These are phyloP conservation scores for Tetragonula carbonaria DNA, from an alignment of 2,888 invertebrate genomes.

Conservation along the genomic window DNA sequence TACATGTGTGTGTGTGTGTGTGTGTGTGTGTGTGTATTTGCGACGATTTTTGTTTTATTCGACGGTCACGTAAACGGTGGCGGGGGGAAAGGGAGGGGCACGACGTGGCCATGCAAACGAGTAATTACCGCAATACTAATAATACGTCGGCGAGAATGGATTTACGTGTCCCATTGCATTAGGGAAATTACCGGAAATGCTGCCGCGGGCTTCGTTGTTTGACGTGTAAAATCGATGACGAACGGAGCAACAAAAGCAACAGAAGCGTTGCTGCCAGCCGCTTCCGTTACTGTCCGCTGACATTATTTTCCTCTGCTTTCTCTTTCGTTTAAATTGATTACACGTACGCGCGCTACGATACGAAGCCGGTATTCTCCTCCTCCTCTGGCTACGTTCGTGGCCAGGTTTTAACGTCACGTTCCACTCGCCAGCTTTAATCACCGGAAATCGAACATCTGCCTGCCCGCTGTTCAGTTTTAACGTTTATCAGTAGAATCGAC, in stretches of 20 bases:
- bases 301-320: constrained; percentile 29
- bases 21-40: no score
- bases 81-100: neutral
- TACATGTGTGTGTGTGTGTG: no score
- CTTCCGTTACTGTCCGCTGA: neutral
- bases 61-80: neutral
- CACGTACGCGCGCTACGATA: neutral
- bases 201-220: constrained; percentile 35
- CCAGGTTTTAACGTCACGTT: constrained; percentile 17
- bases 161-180: constrained; percentile 42
- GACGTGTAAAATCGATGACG: constrained; percentile 39
- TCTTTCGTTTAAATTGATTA: constrained; percentile 21
- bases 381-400: neutral
- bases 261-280: neutral
- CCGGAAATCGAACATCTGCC: constrained; percentile 38
- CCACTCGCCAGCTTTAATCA: constrained; percentile 25
- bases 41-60: neutral
- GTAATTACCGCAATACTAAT: constrained; percentile 51
- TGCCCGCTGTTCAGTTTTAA: constrained; percentile 8
- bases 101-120: constrained; percentile 40
- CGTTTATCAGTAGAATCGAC: constrained; percentile 22
- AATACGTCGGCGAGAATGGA: constrained; percentile 35
- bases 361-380: neutral
- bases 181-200: constrained; percentile 49
- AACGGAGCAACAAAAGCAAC: constrained; percentile 22